Conservation (phyloP, 2,113 vertebrate species). For the Xenotilapia longispinis region DNA sequence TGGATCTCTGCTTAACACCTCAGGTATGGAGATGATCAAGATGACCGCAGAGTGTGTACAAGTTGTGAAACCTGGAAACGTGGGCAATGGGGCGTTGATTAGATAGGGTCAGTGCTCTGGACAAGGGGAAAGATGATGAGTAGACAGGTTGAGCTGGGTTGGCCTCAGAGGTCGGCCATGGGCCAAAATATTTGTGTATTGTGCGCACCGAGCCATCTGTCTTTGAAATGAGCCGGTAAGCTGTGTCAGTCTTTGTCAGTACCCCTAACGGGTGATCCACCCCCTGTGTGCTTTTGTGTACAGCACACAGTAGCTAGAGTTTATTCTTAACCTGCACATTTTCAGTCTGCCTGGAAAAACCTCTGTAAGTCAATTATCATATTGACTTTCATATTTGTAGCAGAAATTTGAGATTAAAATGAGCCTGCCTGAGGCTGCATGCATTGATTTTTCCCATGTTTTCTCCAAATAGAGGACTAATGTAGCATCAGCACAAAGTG, state of each 20-base stretch:
- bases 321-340: background rate
- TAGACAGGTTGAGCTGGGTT: slow-evolving; percentile 10
- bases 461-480: slow-evolving; percentile 18
- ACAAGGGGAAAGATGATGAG: slow-evolving; percentile 30
- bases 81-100: background rate
- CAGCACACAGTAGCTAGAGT: background rate
- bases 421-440: slow-evolving; percentile 6
- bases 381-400: slow-evolving; percentile 50
- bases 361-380: slow-evolving; percentile 20
- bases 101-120: background rate
- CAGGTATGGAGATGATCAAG: slow-evolving; percentile 60
- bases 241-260: slow-evolving; percentile 32
- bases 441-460: slow-evolving; percentile 40
- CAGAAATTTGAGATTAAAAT: slow-evolving; percentile 37
- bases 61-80: background rate
- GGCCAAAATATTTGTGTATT: slow-evolving; percentile 46
- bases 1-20: slow-evolving; percentile 64
- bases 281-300: slow-evolving; percentile 26
- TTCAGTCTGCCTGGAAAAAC: background rate
- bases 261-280: background rate
- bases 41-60: background rate
- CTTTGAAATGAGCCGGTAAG: slow-evolving; percentile 24
- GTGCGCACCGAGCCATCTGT: slow-evolving; percentile 16
- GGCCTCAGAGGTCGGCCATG: background rate
- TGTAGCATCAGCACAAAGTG: slow-evolving; percentile 27